Conservation (phyloP, 2,797 vertebrate genomes). For the Champsocephalus esox region DNA sequence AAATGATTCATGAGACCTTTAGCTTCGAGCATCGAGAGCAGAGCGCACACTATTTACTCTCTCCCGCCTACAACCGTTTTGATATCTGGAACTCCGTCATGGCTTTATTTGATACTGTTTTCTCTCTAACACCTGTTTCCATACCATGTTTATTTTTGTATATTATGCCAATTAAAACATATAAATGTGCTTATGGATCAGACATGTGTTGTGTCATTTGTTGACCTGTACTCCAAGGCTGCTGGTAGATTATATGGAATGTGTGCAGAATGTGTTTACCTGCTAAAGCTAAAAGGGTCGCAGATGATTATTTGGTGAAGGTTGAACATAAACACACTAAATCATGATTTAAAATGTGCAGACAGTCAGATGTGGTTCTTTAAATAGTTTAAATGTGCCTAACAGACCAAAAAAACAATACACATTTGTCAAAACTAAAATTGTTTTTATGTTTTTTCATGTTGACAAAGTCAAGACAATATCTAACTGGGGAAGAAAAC, state of each 20-base stretch:
- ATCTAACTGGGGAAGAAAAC: constrained; percentile 9
- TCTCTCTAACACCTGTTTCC: not conserved
- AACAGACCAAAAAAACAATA: not conserved
- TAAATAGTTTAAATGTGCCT: not conserved
- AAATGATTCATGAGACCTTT: constrained; percentile 67
- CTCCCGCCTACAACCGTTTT: not conserved
- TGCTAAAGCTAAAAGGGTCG: not conserved
- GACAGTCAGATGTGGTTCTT: not conserved
- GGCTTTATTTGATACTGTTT: not conserved
- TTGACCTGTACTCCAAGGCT: not conserved
- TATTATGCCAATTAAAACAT: not conserved
- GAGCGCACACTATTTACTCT: not conserved
- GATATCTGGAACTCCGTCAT: constrained; percentile 1
- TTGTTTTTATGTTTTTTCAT: constrained; percentile 8
- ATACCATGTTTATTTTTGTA: not conserved
- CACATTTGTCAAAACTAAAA: no score
- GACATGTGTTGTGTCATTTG: not conserved
- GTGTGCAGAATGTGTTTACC: not conserved
- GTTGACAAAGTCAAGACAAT: constrained; percentile 29
- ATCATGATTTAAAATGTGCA: not conserved
- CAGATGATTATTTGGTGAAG: not conserved
- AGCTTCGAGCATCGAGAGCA: constrained; percentile 30
- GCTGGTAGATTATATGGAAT: not conserved
- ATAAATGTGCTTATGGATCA: not conserved
- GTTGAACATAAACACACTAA: not conserved